phyloP scores from a whole-genome alignment of 2,888 invertebrate genomes.

The Harmothoe impar region DNA sequence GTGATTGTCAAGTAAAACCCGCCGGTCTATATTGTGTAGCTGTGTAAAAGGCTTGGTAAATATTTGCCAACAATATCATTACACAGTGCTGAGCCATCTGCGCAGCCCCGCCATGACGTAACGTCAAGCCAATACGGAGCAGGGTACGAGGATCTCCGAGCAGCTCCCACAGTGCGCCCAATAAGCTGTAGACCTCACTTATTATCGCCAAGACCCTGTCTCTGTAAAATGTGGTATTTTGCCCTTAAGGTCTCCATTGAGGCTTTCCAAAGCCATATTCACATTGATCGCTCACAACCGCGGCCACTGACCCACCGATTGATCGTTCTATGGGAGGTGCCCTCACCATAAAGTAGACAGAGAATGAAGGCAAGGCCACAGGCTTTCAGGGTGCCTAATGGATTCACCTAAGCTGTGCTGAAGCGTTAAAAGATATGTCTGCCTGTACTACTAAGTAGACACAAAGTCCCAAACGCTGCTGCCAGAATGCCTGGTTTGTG shows the following conservation, averaged over 20 bases:
- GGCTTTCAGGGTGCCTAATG: slow-evolving; percentile 13
- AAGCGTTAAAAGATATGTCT: slow-evolving; percentile 23
- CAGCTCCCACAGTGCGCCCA: neutral
- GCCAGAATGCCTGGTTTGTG: neutral
- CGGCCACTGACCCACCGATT: neutral
- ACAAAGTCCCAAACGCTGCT: neutral
- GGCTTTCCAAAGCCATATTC: slow-evolving; percentile 29
- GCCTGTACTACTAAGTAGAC: slow-evolving; percentile 2
- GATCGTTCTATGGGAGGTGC: neutral
- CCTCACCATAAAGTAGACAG: slow-evolving; percentile 10
- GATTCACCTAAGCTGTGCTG: neutral
- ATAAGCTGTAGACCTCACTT: no score
- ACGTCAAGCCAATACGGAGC: neutral
- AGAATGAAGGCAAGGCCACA: neutral
- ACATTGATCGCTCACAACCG: neutral
- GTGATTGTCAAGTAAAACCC: neutral
- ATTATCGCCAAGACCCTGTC: neutral
- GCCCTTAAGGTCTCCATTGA: neutral
- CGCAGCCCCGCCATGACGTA: neutral
- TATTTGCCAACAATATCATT: neutral
- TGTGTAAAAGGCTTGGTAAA: neutral
- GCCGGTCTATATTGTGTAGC: neutral
- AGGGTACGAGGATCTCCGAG: neutral
- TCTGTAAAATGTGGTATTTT: neutral
- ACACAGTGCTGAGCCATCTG: neutral